phyloP scores from a whole-genome alignment of 2,888 invertebrate species.

The Agrotis segetum region DNA sequence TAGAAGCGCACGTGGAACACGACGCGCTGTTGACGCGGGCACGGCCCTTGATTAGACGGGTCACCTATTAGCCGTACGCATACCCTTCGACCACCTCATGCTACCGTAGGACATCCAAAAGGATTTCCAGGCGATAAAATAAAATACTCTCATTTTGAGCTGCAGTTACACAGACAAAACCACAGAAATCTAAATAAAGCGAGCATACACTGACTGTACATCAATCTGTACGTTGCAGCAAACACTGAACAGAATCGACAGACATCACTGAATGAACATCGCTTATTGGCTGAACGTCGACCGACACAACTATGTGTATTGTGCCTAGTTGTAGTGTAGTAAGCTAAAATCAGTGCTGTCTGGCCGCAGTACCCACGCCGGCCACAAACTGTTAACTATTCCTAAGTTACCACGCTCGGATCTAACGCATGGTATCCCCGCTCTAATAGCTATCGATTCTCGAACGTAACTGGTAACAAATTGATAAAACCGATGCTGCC shows the following conservation, averaged over 20 bases:
- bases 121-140: background rate
- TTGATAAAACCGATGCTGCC: background rate
- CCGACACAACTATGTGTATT: slow-evolving; percentile 5
- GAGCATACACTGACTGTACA: background rate
- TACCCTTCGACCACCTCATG: too few relatives aligned
- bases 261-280: slow-evolving; percentile 14
- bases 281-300: slow-evolving; percentile 11
- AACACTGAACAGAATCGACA: background rate
- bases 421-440: slow-evolving; percentile 13
- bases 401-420: slow-evolving; percentile 25
- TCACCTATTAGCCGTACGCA: too few relatives aligned
- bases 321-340: slow-evolving; percentile 4
- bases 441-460: slow-evolving; percentile 15
- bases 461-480: background rate
- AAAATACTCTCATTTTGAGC: background rate
- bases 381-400: slow-evolving; percentile 37
- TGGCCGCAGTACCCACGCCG: slow-evolving; percentile 9
- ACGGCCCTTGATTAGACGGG: too few relatives aligned
- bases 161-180: background rate
- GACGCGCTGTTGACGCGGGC: too few relatives aligned
- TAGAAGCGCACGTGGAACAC: too few relatives aligned
- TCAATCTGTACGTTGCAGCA: background rate
- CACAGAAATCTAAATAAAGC: background rate
- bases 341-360: slow-evolving; percentile 26
- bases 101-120: background rate